phyloP scores from a whole-genome alignment of 2,113 vertebrate genomes.

The Mellivora capensis region DNA sequence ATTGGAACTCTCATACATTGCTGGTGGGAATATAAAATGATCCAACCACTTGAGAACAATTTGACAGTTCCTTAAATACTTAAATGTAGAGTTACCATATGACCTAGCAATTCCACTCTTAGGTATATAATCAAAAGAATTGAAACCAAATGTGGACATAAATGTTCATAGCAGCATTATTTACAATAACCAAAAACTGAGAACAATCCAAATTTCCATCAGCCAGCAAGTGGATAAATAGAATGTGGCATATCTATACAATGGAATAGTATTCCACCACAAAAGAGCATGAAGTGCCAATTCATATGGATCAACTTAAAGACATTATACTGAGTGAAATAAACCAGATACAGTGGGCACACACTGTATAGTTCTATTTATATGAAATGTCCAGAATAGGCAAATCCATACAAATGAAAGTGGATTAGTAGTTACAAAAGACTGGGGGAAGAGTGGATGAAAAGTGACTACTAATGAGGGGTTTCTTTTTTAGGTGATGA shows the following conservation, averaged over 20 bases:
- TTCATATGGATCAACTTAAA: not conserved
- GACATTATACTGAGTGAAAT: not conserved
- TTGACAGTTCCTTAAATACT: not conserved
- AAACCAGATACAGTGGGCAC: not conserved
- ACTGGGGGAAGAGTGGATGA: not conserved
- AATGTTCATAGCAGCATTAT: not conserved
- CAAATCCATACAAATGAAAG: not conserved
- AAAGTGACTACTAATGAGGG: not conserved
- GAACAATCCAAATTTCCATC: not conserved
- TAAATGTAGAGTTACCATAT: not conserved
- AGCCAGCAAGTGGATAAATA: not conserved
- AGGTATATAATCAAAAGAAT: not conserved
- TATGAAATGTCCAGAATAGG: not conserved
- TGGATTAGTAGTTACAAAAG: not conserved
- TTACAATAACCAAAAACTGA: not conserved
- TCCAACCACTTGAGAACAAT: not conserved
- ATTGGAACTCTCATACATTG: not conserved
- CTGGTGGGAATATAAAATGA: not conserved
- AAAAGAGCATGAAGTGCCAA: not conserved
- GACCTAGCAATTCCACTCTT: not conserved
- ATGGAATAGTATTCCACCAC: not conserved
- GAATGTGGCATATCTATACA: not conserved
- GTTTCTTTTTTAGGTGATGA: not conserved
- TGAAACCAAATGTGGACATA: not conserved
- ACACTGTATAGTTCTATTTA: not conserved